Evolutionary conservation across 2,888 invertebrate species (phyloP).

Genomic region (Philereme vetulata): DNA sequence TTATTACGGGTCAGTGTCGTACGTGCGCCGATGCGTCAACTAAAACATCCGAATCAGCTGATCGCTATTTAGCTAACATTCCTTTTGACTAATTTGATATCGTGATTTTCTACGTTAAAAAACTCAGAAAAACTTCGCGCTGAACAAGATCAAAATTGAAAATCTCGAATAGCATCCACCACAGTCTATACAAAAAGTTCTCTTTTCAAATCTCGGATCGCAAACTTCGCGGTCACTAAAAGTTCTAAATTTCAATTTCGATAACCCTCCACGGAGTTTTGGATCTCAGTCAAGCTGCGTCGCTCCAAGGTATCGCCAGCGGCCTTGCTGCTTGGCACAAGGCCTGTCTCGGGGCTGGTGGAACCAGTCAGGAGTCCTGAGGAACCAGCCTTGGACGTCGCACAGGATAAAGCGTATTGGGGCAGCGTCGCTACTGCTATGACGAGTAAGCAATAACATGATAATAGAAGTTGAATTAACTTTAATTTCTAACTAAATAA

Average conservation of each 20-base stretch:
- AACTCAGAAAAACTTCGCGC: not conserved
- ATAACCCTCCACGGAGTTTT: slow-evolving; percentile 34
- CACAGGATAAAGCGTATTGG: slow-evolving; percentile 80
- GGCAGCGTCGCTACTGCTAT: slow-evolving; percentile 73
- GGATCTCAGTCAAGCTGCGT: slow-evolving; percentile 70
- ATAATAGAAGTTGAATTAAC: not conserved
- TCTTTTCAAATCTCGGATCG: slow-evolving; percentile 13
- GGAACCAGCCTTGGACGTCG: slow-evolving; percentile 78
- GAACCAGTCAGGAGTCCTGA: slow-evolving; percentile 77
- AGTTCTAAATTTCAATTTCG: slow-evolving; percentile 21
- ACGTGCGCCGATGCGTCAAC: slow-evolving; percentile 48
- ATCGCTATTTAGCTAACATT: slow-evolving; percentile 36
- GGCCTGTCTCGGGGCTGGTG: slow-evolving; percentile 79
- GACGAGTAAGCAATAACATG: slow-evolving; percentile 57
- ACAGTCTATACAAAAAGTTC: slow-evolving; percentile 14
- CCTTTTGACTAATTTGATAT: slow-evolving; percentile 3
- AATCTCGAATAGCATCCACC: not conserved
- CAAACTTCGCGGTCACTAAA: slow-evolving; percentile 1
- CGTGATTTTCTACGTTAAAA: not conserved
- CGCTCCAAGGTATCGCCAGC: slow-evolving; percentile 79
- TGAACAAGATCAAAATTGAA: too few relatives aligned
- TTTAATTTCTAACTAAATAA: not conserved
- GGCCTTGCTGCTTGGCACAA: slow-evolving; percentile 83
- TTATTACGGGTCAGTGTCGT: slow-evolving; percentile 56
- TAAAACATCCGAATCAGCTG: slow-evolving; percentile 36